phyloP scores from a whole-genome alignment of 2,797 vertebrate species.

The Megaceryle alcyon region DNA sequence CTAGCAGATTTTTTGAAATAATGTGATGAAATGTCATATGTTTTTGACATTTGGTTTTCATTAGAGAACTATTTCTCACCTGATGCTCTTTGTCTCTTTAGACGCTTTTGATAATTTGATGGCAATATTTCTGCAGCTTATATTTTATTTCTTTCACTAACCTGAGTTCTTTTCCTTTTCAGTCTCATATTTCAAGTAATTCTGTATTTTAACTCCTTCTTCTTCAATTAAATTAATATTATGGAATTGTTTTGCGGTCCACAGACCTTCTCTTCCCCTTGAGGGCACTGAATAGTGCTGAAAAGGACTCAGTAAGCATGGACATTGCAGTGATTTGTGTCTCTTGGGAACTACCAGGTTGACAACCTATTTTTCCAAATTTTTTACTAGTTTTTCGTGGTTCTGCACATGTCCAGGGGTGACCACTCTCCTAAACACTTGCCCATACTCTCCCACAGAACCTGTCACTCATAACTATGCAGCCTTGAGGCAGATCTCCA shows the following conservation, averaged over 20 bases:
- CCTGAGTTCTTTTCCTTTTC: neutral
- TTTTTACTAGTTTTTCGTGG: no score
- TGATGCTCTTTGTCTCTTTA: slow-evolving; percentile 25
- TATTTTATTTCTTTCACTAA: neutral
- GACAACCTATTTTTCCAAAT: no score
- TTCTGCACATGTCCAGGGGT: no score
- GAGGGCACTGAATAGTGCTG: no score
- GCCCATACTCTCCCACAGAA: no score
- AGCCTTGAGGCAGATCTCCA: no score
- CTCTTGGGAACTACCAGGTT: no score
- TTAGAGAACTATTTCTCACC: slow-evolving; percentile 36
- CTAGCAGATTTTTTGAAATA: neutral
- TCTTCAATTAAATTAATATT: neutral
- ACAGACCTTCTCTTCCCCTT: no score
- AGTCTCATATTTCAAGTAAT: neutral
- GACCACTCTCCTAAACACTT: no score
- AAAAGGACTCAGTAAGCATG: no score
- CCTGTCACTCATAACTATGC: no score
- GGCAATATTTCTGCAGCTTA: neutral
- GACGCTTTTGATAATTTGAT: neutral
- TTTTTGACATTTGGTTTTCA: slow-evolving; percentile 39
- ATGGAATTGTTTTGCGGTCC: neutral
- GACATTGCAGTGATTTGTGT: no score
- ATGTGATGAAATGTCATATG: neutral
- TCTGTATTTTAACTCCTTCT: neutral